phyloP scores from a whole-genome alignment of 2,888 invertebrate genomes.

The Auanema freiburgensis region DNA sequence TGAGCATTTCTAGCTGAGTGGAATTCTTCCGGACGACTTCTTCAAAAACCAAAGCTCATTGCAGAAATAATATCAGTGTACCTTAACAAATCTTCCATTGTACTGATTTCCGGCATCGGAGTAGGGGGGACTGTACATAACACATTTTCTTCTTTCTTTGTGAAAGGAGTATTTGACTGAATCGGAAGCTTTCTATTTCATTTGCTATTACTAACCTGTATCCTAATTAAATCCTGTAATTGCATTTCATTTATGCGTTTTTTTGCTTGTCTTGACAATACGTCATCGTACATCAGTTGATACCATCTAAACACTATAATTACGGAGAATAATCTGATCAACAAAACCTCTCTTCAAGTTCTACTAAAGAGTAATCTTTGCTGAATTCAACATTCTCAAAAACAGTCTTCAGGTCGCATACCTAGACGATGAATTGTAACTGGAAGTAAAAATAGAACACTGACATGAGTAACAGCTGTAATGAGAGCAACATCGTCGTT shows the following conservation, averaged over 20 bases:
- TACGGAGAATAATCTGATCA: neutral
- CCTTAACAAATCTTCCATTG: constrained; percentile 79
- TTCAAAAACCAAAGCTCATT: neutral
- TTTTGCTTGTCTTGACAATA: constrained; percentile 73
- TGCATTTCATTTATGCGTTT: constrained; percentile 40
- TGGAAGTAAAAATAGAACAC: neutral
- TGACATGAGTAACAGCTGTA: constrained; percentile 85
- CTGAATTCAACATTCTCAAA: constrained; percentile 92
- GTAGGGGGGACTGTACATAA: constrained; percentile 75
- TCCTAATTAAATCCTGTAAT: constrained; percentile 23
- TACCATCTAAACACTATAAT: constrained; percentile 75
- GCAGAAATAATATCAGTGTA: neutral
- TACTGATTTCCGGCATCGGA: constrained; percentile 69
- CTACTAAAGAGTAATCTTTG: constrained; percentile 87
- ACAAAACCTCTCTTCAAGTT: constrained; percentile 80
- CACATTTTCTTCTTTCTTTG: constrained; percentile 84
- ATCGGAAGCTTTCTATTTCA: constrained; percentile 76
- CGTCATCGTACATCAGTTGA: constrained; percentile 89
- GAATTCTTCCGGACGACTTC: constrained; percentile 82
- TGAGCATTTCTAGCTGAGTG: constrained; percentile 81
- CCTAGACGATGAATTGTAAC: constrained; percentile 65
- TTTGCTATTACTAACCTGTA: constrained; percentile 19
- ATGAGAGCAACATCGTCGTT: constrained; percentile 92
- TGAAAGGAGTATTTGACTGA: constrained; percentile 85
- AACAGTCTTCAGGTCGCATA: constrained; percentile 73